Evolutionary conservation across 2,888 invertebrate genomes (phyloP), one percentile per base, ranked within the genome.

Genomic region (Dolomedes plantarius): DNA sequence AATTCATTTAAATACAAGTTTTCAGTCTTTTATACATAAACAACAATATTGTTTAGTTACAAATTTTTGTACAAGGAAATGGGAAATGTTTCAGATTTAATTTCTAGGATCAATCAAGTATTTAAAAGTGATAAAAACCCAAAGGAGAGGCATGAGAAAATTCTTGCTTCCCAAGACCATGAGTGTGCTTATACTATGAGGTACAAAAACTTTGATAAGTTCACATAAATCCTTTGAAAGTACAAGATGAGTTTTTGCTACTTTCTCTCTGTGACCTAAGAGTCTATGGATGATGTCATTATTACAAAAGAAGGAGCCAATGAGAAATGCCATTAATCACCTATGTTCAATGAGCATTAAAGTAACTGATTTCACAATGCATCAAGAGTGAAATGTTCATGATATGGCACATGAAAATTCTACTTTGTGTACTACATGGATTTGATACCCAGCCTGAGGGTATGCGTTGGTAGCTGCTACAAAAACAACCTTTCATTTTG

Each of bases 381-480:
- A 71, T 29, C 31, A 28, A 46, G n/a, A 28, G 68, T 69, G 71
- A 82, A 69, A 82, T 82, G 71, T 62, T 76, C 28, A 62, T 68
- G 68, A 82, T 82, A 82, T 82, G 82, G 75, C 75, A 76, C 75
- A 82, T 69, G 74, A 69, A 50, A 67, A 76, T 13, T 16, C 74
- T 75, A 75, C 62, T 69, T 75, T 28, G 62, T 50, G 68, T 36
- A 68, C 32, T 68, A 32, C 28, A 65, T 7, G 11, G 16, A 11
- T 6, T 56, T 56, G 1, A 56, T 65, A 31, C 65, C 31, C 65
- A 65, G 29, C 1, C n/a, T 65, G 29, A 29, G 16, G 31, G 65
- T 29, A 65, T 23, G 11, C 29, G 9, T 13, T 29, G 6, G n/a
- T 65, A 16, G 23, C 13, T 65, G 11, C 65, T 11, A 65, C 2